Evolutionary conservation across 2,888 invertebrate genomes (phyloP).

Genomic region (Arctia plantaginis): DNA sequence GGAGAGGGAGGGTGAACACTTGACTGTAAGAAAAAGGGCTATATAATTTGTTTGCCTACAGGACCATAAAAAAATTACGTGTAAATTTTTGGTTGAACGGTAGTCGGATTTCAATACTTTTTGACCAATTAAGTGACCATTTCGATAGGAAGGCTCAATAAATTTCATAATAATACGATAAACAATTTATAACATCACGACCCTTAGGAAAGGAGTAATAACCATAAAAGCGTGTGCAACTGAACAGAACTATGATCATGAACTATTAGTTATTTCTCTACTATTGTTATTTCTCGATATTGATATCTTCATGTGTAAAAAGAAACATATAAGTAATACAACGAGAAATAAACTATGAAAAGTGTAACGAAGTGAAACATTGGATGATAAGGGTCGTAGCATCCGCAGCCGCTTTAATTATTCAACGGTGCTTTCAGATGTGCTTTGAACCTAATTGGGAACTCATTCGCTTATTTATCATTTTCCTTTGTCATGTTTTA

Average conservation of each 20-base stretch:
- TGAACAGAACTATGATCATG: neutral
- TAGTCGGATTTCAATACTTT: too few relatives aligned
- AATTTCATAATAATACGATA: neutral
- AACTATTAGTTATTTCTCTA: too few relatives aligned
- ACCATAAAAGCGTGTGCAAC: neutral
- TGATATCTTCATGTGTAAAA: slow-evolving; percentile 29
- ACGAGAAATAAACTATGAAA: slow-evolving; percentile 68
- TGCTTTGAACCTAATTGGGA: slow-evolving; percentile 72
- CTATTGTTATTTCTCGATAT: slow-evolving; percentile 12
- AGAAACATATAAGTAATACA: slow-evolving; percentile 39
- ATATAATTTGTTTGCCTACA: too few relatives aligned
- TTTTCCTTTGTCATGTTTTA: slow-evolving; percentile 64
- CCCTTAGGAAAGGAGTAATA: neutral
- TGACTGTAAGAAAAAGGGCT: too few relatives aligned
- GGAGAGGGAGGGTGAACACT: too few relatives aligned
- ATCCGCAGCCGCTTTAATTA: slow-evolving; percentile 70
- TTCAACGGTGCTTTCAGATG: slow-evolving; percentile 75
- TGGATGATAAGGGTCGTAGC: slow-evolving; percentile 72
- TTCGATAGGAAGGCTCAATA: neutral
- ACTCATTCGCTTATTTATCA: slow-evolving; percentile 63
- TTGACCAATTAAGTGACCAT: neutral
- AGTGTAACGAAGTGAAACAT: slow-evolving; percentile 71
- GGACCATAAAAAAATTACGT: too few relatives aligned
- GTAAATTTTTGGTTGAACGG: neutral
- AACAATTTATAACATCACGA: neutral